Percentiles rank a stretch among this genome's conserved stretches.
These are phyloP conservation scores for Cliona cf. orientalis DNA, from an alignment of 37 sponge, comb jelly and placozoan species.

Conservation along the genomic window DNA sequence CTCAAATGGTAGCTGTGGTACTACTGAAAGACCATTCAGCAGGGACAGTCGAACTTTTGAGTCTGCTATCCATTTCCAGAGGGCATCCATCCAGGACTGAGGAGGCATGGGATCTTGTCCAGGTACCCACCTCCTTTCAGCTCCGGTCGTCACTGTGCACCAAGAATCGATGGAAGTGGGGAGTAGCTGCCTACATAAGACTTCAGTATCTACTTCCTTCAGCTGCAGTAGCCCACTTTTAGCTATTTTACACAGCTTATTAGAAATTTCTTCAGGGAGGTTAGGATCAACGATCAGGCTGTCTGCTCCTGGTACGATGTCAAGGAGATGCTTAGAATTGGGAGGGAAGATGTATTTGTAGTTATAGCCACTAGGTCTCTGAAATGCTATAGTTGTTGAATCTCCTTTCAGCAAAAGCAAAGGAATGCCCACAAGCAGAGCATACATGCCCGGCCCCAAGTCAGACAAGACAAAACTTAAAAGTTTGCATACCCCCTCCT, in stretches of 20 bases:
- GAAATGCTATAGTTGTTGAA: background rate
- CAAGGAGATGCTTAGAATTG: background rate
- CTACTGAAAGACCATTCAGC: too few relatives aligned
- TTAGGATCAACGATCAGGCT: background rate
- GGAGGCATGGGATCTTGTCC: too few relatives aligned
- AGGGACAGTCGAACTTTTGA: too few relatives aligned
- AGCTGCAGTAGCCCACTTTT: background rate
- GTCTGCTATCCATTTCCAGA: slow-evolving; percentile 48
- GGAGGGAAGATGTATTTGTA: slow-evolving; percentile 11
- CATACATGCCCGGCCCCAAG: background rate
- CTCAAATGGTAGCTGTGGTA: too few relatives aligned
- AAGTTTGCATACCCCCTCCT: background rate
- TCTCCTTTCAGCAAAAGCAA: slow-evolving; percentile 28
- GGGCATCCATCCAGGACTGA: slow-evolving; percentile 28
- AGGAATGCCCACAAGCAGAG: slow-evolving; percentile 28
- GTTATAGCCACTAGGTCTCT: background rate
- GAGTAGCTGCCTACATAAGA: slow-evolving; percentile 24
- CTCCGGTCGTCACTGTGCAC: background rate
- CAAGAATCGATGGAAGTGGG: slow-evolving; percentile 31
- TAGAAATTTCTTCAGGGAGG: background rate
- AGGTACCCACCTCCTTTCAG: slow-evolving; percentile 23
- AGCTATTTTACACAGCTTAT: slow-evolving; percentile 13
- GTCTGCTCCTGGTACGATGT: slow-evolving; percentile 32
- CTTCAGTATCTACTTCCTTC: slow-evolving; percentile 8
- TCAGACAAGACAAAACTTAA: slow-evolving; percentile 47